Base-by-base conservation (phyloP, 2,797 vertebrate genomes). In the Poeciliopsis infans region DNA sequence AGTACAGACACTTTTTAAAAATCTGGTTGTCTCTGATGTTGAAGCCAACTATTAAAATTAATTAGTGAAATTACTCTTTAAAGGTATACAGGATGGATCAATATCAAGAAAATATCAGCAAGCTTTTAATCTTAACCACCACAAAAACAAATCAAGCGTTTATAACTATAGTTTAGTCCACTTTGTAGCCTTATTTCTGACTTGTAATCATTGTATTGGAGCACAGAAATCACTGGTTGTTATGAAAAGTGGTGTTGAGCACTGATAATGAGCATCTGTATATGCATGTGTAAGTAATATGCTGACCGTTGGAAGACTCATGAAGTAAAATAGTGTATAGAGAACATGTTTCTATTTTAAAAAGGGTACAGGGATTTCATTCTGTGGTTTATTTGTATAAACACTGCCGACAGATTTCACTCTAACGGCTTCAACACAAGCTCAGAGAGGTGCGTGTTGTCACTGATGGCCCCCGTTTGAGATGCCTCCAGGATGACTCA, bases 401-500 rank as follows among this genome's bases (percentile, higher is more conserved):
- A 73, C 73, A 12, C 90, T 73, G 18, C 83, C 74, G 77, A 33
- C 84, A 82, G 85, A 76, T 78, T 79, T 83, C 68, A 51, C 77
- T 89, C 46, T 78, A 78, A 82, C 36, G 53, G 73, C 55, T 87
- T 80, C 47, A 86, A 86, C 83, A 72, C 73, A 3, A 18, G 73
- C 84, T 85, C 12, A 66, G 49, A 84, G 75, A 79, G 71, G 74
- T 75, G 64, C 28, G 1, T 36, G 78, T 79, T 82, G 13, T 45
- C 80, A 86, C 33, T 25, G 75, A 79, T 85, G 72, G 77, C 83
- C 72, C 77, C 68, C 69, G 1, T 88, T 90, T 83, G 68, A 84
- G 72, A 80, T 25, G 43, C 74, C 82, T 85, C 79, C 23, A 43
- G 76, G 80, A 92, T 92, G 88, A 93, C 76, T 93, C 86, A 90